Conservation (phyloP, 1,140 invertebrate genomes). For the Conopomorpha cramerella region DNA sequence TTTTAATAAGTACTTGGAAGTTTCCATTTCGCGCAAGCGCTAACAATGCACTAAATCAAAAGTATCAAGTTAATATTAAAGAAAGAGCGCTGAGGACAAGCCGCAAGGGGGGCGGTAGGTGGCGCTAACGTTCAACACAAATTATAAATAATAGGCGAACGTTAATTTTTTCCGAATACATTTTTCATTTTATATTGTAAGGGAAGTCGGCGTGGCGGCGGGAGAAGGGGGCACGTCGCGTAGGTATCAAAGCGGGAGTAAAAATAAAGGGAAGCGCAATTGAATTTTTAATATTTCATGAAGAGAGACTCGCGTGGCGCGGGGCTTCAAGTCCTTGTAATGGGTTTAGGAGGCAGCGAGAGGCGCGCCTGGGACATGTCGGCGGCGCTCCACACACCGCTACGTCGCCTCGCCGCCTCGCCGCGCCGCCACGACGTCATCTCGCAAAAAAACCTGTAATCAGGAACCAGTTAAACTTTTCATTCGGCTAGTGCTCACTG, state of each 20-base stretch:
- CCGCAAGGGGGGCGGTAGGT: slow-evolving; percentile 8
- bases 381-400: no score
- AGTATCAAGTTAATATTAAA: no score
- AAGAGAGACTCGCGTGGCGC: slow-evolving; percentile 40
- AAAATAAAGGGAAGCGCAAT: slow-evolving; percentile 63
- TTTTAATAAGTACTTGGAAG: no score
- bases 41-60: no score
- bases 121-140: slow-evolving; percentile 34
- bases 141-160: slow-evolving; percentile 59
- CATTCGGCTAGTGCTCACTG: no score
- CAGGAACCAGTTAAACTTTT: no score
- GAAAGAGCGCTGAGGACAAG: slow-evolving; percentile 3
- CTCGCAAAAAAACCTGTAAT: no score
- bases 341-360: slow-evolving; percentile 32
- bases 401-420: not conserved
- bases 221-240: slow-evolving; percentile 20
- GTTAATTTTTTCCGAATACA: slow-evolving; percentile 57
- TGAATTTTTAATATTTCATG: slow-evolving; percentile 65
- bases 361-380: slow-evolving; percentile 1
- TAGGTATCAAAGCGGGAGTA: slow-evolving; percentile 19
- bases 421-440: not conserved
- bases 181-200: slow-evolving; percentile 61
- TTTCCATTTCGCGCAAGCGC: no score
- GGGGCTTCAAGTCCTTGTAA: slow-evolving; percentile 48
- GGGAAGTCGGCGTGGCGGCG: slow-evolving; percentile 29